phyloP scores from a whole-genome alignment of 37 sponge, comb jelly and placozoan species.

The Cladorhizidae sp. region DNA sequence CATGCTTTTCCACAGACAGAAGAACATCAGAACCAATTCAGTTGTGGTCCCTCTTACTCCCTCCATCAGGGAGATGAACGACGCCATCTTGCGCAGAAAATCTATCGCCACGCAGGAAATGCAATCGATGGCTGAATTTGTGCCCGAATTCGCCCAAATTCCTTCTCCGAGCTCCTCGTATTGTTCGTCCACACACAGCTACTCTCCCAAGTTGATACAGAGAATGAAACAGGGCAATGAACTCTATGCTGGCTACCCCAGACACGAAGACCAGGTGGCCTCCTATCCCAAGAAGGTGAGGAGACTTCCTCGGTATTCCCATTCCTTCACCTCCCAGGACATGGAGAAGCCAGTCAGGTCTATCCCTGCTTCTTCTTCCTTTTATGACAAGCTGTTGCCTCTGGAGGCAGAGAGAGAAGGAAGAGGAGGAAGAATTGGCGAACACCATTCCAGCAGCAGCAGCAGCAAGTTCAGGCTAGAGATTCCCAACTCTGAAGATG shows the following conservation, averaged over 20 bases:
- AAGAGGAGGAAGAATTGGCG: not conserved
- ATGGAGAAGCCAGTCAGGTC: conserved; percentile 24
- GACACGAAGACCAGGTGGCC: conserved; percentile 3
- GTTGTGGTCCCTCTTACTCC: no score
- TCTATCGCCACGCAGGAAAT: conserved; percentile 40
- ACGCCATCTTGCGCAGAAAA: conserved; percentile 1
- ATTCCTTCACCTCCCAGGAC: conserved; percentile 36
- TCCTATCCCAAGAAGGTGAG: conserved; percentile 9
- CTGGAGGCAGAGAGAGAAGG: not conserved
- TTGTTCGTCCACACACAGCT: not conserved
- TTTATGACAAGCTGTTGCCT: conserved; percentile 33
- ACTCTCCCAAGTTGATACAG: conserved; percentile 3
- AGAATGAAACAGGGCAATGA: not conserved
- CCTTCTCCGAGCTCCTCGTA: conserved; percentile 20
- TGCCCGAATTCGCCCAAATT: not conserved
- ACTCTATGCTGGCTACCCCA: not conserved
- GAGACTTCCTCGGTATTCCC: conserved; percentile 25
- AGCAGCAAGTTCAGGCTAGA: not conserved
- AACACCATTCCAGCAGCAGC: not conserved
- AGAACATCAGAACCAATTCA: not conserved
- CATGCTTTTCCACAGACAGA: not conserved
- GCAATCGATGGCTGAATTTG: not conserved
- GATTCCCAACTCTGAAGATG: not conserved
- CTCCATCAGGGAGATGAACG: not conserved
- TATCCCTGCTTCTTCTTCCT: conserved; percentile 45